Evolutionary conservation across 2,888 invertebrate genomes (phyloP), one percentile per base, ranked within the genome.

Genomic region (Coelopa pilipes): DNA sequence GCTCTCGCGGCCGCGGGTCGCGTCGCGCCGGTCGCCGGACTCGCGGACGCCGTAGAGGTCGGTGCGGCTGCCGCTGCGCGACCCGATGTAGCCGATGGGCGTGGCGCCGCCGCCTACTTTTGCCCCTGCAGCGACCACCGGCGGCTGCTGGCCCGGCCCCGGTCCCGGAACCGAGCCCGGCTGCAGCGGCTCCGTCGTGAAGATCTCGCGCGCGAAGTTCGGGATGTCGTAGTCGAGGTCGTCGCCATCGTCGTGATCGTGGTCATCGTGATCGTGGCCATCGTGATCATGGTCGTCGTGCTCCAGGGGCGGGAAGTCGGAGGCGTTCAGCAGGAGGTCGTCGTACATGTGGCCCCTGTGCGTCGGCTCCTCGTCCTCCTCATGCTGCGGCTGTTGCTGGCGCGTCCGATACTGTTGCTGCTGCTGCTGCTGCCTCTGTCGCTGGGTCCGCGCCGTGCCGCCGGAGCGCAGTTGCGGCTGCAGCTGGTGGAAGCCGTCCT

Each of bases 11-110:
- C 85, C 85, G 0, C 86, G 81, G 1, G 83, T 78, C 17, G 79
- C 77, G 66, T 86, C 86, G 11, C 84, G 81, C 0, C 83, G 79
- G 71, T 86, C 85, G 3, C 82, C 84, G 19, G 80, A 81, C 62
- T 86, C 86, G 4, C 82, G 82, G 1, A 86, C 82, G 0, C 83
- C 86, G 71, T 84, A 85, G n/a, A 86, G 78, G 66, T 86, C 88
- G 0, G 82, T 80, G 1, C 85, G 81, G 12, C 80, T 79, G 10
- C 81, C 78, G 49, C 82, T 82, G 46, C 86, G 82, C 0, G 83
- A 81, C 1, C 85, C 85, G 3, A 85, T 78, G 34, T 81, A 85
- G 0, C 86, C 84, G 81, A 10, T 84, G 82, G 34, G 34, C 34
- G 34, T 4, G 34, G 4, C 34, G 34, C 34, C 34, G 34, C 34